These are phyloP conservation scores for Marmota flaviventris DNA, from an alignment of 2,113 vertebrate species.

Conservation along the genomic window DNA sequence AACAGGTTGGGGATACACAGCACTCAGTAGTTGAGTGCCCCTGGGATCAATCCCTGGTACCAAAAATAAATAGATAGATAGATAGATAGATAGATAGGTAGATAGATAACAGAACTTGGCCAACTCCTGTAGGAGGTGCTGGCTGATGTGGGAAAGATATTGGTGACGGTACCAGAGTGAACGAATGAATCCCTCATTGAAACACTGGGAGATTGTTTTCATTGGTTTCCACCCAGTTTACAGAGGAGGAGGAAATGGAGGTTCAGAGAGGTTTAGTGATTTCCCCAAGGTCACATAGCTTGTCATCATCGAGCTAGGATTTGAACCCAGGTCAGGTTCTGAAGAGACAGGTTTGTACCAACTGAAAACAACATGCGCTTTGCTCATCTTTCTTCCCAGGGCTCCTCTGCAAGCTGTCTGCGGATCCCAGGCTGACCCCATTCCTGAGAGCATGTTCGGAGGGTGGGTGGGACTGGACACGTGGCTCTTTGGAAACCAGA, in stretches of 20 bases:
- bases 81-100: no score
- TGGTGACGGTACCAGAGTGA: neutral
- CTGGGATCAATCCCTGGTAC: no score
- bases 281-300: neutral
- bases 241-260: neutral
- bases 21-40: no score
- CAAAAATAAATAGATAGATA: no score
- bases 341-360: neutral
- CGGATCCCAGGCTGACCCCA: neutral
- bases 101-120: neutral
- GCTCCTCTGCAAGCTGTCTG: no score
- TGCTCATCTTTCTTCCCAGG: neutral
- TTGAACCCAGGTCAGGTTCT: neutral
- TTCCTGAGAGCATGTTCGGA: neutral
- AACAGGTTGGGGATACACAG: no score
- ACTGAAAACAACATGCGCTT: neutral
- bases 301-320: neutral
- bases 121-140: neutral
- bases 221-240: neutral
- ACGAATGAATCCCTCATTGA: neutral
- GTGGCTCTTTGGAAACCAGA: neutral
- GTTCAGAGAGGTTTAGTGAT: no score
- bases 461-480: no score
- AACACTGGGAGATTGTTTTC: neutral
- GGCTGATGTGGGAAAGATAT: neutral